These are phyloP conservation scores for Lasiommata megera DNA, from an alignment of 2,888 invertebrate genomes.

Conservation along the genomic window DNA sequence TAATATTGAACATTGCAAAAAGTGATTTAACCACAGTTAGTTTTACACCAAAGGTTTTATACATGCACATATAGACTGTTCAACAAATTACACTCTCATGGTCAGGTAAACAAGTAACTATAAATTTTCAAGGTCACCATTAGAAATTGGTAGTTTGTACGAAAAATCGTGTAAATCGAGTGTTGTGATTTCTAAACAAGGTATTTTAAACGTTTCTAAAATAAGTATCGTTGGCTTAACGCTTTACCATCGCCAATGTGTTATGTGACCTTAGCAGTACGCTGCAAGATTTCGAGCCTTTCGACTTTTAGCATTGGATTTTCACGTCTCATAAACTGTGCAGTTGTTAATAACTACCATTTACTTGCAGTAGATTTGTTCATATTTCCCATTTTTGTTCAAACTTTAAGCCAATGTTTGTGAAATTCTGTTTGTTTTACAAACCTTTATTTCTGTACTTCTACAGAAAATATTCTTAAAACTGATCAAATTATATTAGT, in stretches of 20 bases:
- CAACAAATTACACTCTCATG: no score
- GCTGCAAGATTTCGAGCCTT: conserved; percentile 3
- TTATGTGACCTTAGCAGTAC: conserved; percentile 47
- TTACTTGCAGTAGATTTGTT: no score
- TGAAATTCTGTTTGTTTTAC: no score
- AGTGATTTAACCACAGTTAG: not conserved
- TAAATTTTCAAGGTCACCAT: not conserved
- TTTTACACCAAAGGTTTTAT: not conserved
- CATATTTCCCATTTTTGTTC: no score
- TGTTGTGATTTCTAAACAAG: not conserved
- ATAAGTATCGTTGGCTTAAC: not conserved
- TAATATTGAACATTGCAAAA: not conserved
- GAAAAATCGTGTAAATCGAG: not conserved
- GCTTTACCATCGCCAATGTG: not conserved
- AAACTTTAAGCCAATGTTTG: no score
- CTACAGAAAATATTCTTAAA: no score
- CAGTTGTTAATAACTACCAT: not conserved
- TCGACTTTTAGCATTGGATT: conserved; percentile 5
- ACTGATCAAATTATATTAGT: no score
- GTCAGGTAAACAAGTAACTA: not conserved
- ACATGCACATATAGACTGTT: no score
- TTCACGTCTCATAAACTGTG: not conserved
- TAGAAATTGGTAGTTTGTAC: not conserved
- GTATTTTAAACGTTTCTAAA: not conserved
- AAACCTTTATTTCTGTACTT: no score